Conservation (phyloP, 2,888 invertebrate species). For the Scaeva pyrastri region DNA sequence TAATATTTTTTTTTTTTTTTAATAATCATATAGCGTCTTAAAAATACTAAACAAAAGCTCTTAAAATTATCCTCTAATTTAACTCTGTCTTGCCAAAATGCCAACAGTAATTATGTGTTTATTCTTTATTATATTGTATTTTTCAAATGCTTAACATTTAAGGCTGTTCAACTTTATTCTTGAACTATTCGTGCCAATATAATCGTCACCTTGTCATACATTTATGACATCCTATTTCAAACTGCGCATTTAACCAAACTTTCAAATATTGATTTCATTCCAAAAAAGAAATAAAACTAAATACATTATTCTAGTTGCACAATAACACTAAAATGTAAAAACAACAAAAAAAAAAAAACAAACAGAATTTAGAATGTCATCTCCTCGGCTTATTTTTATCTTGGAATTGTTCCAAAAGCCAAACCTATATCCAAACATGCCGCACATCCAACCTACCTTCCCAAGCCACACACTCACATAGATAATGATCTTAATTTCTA, state of each 20-base stretch:
- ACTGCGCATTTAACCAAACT: neutral
- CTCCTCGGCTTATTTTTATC: conserved; percentile 8
- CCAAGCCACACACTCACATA: neutral
- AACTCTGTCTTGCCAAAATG: too few relatives aligned
- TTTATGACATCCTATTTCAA: neutral
- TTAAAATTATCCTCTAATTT: too few relatives aligned
- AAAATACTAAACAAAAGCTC: too few relatives aligned
- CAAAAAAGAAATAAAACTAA: conserved; percentile 2
- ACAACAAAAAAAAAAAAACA: neutral
- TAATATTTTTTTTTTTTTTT: too few relatives aligned
- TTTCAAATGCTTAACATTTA: too few relatives aligned
- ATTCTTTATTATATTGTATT: too few relatives aligned
- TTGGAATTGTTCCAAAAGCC: conserved; percentile 22
- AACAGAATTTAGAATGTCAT: conserved; percentile 12
- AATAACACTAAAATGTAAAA: conserved; percentile 21
- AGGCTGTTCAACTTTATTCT: neutral
- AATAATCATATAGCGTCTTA: too few relatives aligned
- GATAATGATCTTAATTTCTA: conserved; percentile 55
- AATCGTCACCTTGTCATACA: neutral
- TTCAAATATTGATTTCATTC: neutral
- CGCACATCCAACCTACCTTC: conserved; percentile 10
- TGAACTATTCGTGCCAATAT: too few relatives aligned
- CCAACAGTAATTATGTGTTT: too few relatives aligned
- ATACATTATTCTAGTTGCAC: conserved; percentile 29
- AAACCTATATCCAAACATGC: conserved; percentile 10